A percentile compares a stretch with the other conserved stretches of the same genome.
Evolutionary conservation across 2,113 vertebrate species (phyloP).

Genomic region (Myotis lucifugus): DNA sequence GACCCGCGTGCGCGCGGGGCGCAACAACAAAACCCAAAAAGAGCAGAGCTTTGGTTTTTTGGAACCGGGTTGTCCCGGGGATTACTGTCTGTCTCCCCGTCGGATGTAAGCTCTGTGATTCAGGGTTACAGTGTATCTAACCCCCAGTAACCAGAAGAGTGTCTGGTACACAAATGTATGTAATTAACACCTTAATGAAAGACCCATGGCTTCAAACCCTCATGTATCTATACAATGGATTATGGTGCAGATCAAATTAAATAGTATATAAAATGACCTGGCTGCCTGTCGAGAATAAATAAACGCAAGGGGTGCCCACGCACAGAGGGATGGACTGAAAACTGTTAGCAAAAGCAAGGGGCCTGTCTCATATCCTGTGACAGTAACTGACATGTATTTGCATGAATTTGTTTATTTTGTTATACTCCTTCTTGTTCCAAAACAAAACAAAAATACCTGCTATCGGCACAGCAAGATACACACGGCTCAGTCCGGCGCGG

Average conservation of each 20-base stretch:
- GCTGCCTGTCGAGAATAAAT: background rate
- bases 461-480: background rate
- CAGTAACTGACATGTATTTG: background rate
- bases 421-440: background rate
- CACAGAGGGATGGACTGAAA: background rate
- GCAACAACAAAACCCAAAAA: no score
- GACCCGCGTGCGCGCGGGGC: background rate
- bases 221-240: background rate
- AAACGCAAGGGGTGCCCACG: background rate
- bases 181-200: background rate
- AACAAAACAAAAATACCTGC: background rate
- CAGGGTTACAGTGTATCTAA: background rate
- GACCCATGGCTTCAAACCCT: background rate
- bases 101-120: background rate
- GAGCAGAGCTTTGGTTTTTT: no score
- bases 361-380: rapidly evolving
- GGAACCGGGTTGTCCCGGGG: no score
- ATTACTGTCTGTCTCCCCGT: background rate
- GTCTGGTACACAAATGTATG: background rate
- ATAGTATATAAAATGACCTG: background rate
- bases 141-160: background rate
- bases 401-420: background rate
- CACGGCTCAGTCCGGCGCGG: no score
- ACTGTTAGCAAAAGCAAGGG: background rate
- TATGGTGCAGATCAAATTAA: background rate